phyloP scores from a whole-genome alignment of 2,113 vertebrate genomes.

The Nesospiza acunhae region DNA sequence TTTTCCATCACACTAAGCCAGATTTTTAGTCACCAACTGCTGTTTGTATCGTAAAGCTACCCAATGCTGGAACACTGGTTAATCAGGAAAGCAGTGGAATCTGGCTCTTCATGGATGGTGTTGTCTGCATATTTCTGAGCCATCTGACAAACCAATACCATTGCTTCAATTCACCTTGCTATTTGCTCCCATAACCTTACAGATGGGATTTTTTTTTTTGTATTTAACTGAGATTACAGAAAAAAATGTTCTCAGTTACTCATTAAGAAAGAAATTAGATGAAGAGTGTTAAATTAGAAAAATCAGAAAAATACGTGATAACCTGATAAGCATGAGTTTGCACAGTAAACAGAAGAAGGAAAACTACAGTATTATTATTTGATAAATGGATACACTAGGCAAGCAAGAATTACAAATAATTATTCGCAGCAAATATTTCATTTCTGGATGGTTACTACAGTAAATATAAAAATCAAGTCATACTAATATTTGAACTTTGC shows the following conservation, averaged over 20 bases:
- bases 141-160: neutral
- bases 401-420: neutral
- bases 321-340: neutral
- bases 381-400: neutral
- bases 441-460: neutral
- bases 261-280: neutral
- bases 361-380: neutral
- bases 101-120: accelerated
- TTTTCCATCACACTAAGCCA: neutral
- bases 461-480: neutral
- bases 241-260: neutral
- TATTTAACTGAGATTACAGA: neutral
- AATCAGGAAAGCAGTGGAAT: neutral
- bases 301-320: neutral
- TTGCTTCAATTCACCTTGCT: neutral
- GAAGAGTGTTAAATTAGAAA: neutral
- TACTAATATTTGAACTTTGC: neutral
- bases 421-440: neutral
- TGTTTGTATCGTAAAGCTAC: neutral
- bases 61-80: neutral
- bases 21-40: neutral
- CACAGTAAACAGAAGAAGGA: neutral
- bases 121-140: neutral
- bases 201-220: neutral
- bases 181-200: neutral